Conservation (phyloP, 2,888 invertebrate species). For the Pimpla rufipes region DNA sequence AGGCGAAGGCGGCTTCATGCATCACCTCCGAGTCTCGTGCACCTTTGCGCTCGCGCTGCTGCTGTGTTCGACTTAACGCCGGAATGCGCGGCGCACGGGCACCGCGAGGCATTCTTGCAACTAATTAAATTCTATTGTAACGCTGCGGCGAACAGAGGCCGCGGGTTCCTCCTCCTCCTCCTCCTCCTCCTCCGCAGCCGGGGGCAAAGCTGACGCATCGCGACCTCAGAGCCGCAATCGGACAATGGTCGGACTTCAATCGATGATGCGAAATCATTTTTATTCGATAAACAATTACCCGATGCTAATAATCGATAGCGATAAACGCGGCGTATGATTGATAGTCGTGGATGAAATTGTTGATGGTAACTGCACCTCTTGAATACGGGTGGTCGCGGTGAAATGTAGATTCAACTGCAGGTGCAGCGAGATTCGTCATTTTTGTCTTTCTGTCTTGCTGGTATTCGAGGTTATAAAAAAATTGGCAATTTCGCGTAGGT, state of each 20-base stretch:
- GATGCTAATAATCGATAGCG: neutral
- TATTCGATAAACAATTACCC: neutral
- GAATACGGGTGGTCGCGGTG: no score
- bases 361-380: no score
- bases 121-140: slow-evolving; percentile 79
- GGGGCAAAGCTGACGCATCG: slow-evolving; percentile 56
- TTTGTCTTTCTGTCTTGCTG: no score
- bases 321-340: slow-evolving; percentile 16
- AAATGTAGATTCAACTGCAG: no score
- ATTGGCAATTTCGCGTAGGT: no score
- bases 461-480: no score
- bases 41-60: slow-evolving; percentile 60
- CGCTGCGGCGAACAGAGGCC: slow-evolving; percentile 40
- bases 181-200: no score
- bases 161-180: slow-evolving; percentile 45
- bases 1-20: slow-evolving; percentile 62
- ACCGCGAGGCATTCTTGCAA: slow-evolving; percentile 76
- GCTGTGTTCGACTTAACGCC: slow-evolving; percentile 76
- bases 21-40: slow-evolving; percentile 54
- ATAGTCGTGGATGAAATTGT: neutral
- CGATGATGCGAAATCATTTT: slow-evolving; percentile 4
- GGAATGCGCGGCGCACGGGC: slow-evolving; percentile 75
- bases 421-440: no score
- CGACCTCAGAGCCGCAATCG: slow-evolving; percentile 5
- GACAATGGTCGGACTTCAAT: slow-evolving; percentile 13